These are phyloP conservation scores for Aphelinus certus DNA, from an alignment of 1,140 invertebrate species.

Conservation along the genomic window DNA sequence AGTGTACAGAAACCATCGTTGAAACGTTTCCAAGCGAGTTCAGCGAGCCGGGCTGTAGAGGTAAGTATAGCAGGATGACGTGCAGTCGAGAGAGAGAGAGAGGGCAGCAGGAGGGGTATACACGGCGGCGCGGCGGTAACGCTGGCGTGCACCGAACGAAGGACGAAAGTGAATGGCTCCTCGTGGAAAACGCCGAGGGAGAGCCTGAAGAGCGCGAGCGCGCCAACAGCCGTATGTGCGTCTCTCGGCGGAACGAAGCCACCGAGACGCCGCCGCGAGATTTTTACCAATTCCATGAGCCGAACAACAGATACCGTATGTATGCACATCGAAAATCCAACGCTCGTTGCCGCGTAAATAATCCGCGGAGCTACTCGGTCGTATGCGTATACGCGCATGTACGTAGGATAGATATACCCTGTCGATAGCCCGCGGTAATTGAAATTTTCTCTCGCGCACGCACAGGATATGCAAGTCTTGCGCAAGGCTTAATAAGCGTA, in stretches of 20 bases:
- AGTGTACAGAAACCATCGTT: too few species aligned
- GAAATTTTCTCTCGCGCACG: conserved; percentile 25
- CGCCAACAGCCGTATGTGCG: conserved; percentile 3
- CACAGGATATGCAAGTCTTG: not conserved
- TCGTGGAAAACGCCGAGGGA: conserved; percentile 2
- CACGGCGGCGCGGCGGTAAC: not conserved
- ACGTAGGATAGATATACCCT: too few species aligned
- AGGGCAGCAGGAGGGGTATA: too few species aligned
- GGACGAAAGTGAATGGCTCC: conserved; percentile 36
- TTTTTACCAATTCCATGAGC: not conserved
- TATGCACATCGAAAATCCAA: too few species aligned
- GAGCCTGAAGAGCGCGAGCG: not conserved
- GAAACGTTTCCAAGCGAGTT: too few species aligned
- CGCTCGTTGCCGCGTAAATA: too few species aligned
- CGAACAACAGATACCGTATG: too few species aligned
- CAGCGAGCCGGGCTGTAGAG: too few species aligned
- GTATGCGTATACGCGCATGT: too few species aligned
- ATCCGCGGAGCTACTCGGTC: too few species aligned
- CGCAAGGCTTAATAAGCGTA: not conserved
- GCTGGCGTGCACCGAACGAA: conserved; percentile 3
- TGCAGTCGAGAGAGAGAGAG: too few species aligned
- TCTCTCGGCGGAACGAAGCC: not conserved
- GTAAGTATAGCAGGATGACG: too few species aligned
- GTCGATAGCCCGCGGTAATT: conserved; percentile 3
- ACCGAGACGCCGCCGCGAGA: not conserved